Evolutionary conservation across 2,113 vertebrate genomes (phyloP).

Genomic region (Equus quagga): DNA sequence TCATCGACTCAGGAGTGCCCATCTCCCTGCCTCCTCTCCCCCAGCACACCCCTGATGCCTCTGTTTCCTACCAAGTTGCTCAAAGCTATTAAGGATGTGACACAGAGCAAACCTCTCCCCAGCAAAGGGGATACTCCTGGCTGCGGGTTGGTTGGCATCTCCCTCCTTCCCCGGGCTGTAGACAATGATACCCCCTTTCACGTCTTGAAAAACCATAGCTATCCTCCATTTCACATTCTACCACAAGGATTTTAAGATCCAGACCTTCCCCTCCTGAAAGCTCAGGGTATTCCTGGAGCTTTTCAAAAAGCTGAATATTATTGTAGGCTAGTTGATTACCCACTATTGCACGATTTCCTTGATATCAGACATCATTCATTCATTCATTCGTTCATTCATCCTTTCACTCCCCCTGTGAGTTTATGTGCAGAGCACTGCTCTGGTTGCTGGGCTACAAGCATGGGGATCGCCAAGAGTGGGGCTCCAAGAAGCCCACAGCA

Average conservation of each 20-base stretch:
- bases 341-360: not conserved
- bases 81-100: not conserved
- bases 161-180: not conserved
- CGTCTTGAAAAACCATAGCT: not conserved
- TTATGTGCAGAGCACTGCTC: not conserved
- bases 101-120: not conserved
- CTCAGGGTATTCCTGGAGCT: not conserved
- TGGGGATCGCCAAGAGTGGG: no score
- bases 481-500: not conserved
- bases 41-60: no score
- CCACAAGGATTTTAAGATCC: not conserved
- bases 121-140: not conserved
- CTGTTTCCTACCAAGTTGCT: not conserved
- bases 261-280: not conserved
- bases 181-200: not conserved
- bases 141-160: not conserved
- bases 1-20: no score
- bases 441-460: no score
- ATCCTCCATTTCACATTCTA: not conserved
- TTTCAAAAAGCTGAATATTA: not conserved
- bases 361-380: not conserved
- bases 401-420: not conserved
- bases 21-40: accelerated
- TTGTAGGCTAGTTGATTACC: not conserved
- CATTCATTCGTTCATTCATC: no score